Evolutionary conservation across 2,888 invertebrate species (phyloP), one percentile per base, ranked within the genome.

Genomic region (Polydrusus pterygomalis): DNA sequence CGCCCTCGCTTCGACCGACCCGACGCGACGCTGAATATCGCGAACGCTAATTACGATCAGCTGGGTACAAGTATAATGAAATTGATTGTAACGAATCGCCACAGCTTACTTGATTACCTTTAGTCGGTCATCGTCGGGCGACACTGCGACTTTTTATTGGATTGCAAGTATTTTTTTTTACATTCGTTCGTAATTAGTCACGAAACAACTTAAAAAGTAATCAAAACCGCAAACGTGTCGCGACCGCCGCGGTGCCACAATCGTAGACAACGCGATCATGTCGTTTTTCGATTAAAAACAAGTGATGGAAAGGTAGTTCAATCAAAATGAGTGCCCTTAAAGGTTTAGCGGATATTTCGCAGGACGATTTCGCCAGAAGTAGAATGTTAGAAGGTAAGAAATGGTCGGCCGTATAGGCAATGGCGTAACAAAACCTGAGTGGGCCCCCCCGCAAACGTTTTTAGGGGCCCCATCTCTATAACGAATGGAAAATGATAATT

Each of bases 361-460:
- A 84, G 34, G 85, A 85, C 78, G 85, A 85, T 74, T 84, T 84
- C 79, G 84, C 84, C n/a, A 84, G 85, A 79, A 85, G 82, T 79
- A 75, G 81, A 72, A 86, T 86, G 85, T 81, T 86, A 64, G 85
- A 85, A 79, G 85, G 85, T 86, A 82, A 79, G 82, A 38, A n/a
- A n/a, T n/a, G n/a, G n/a, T n/a, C n/a, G n/a, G n/a, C n/a, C n/a
- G n/a, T n/a, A n/a, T n/a, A n/a, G n/a, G n/a, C n/a, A n/a, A n/a
- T n/a, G n/a, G n/a, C n/a, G n/a, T n/a, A n/a, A n/a, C n/a, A n/a
- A n/a, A n/a, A n/a, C n/a, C n/a, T n/a, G n/a, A n/a, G n/a, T n/a
- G n/a, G n/a, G n/a, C n/a, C n/a, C n/a, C n/a, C n/a, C n/a, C n/a
- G n/a, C n/a, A n/a, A n/a, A n/a, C n/a, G n/a, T n/a, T n/a, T n/a